A percentile compares a stretch with the other conserved stretches of the same genome.
These are phyloP conservation scores for Phymanthus crucifer DNA, from an alignment of 92 coral and sea anemone genomes.

Conservation along the genomic window DNA sequence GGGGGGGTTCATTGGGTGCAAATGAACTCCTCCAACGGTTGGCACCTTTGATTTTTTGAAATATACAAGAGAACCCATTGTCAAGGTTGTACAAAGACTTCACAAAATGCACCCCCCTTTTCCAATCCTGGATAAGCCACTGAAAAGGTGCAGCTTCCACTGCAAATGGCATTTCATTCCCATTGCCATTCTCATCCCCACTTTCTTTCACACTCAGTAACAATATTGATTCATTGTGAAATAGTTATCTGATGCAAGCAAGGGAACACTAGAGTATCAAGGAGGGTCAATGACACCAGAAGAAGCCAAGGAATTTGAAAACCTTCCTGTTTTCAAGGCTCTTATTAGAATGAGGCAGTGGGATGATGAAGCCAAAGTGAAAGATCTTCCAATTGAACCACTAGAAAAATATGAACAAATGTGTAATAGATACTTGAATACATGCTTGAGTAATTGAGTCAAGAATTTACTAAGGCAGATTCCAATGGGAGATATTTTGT, in stretches of 20 bases:
- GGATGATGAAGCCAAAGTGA: slow-evolving; percentile 90
- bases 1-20: too few species aligned
- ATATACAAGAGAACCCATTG: too few species aligned
- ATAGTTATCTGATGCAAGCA: slow-evolving; percentile 86
- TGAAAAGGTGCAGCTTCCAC: too few species aligned
- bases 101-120: too few species aligned
- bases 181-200: background rate
- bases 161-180: too few species aligned
- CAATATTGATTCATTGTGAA: background rate
- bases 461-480: background rate
- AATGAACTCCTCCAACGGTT: too few species aligned
- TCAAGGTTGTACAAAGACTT: too few species aligned
- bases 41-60: too few species aligned
- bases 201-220: background rate
- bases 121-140: too few species aligned
- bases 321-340: slow-evolving; percentile 68
- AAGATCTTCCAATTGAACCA: slow-evolving; percentile 63
- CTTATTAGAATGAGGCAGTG: slow-evolving; percentile 83
- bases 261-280: slow-evolving; percentile 80
- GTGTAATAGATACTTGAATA: slow-evolving; percentile 69
- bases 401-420: slow-evolving; percentile 85
- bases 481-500: too few species aligned
- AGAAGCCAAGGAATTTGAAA: slow-evolving; percentile 84
- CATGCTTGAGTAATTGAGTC: background rate
- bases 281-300: slow-evolving; percentile 93